phyloP scores from a whole-genome alignment of 2,113 vertebrate genomes.

The Synodontis membranacea region DNA sequence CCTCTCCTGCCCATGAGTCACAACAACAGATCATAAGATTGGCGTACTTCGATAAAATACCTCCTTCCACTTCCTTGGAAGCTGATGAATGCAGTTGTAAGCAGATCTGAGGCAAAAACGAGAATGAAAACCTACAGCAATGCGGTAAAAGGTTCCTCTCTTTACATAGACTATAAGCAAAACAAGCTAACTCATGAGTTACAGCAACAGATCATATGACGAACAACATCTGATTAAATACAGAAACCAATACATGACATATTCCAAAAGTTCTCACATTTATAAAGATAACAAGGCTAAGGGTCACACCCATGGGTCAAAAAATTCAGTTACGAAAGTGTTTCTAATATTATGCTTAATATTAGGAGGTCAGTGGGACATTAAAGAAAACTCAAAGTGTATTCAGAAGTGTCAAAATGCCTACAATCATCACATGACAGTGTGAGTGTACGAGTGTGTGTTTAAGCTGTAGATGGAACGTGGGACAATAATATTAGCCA shows the following conservation, averaged over 20 bases:
- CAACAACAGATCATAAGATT: constrained; percentile 14
- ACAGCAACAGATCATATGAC: constrained; percentile 24
- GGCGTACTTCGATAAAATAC: neutral
- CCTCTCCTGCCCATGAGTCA: neutral
- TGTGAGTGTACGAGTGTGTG: constrained; percentile 3
- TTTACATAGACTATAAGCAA: neutral
- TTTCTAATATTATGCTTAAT: constrained; percentile 1
- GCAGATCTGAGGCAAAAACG: constrained; percentile 19
- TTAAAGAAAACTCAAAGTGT: neutral
- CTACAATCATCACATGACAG: neutral
- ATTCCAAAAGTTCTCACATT: neutral
- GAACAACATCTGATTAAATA: neutral
- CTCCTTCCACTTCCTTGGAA: neutral
- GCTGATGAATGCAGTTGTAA: neutral
- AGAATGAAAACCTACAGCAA: constrained; percentile 31
- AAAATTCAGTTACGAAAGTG: neutral
- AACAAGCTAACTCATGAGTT: neutral
- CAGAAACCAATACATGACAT: neutral
- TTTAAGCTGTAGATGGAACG: neutral
- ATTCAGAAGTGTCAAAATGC: neutral
- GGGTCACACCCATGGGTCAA: neutral
- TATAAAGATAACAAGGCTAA: neutral
- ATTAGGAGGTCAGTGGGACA: constrained; percentile 10
- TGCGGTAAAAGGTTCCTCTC: constrained; percentile 28
- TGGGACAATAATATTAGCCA: neutral